These are phyloP conservation scores for Pyrgus malvae DNA, from an alignment of 2,888 invertebrate genomes.

Conservation along the genomic window DNA sequence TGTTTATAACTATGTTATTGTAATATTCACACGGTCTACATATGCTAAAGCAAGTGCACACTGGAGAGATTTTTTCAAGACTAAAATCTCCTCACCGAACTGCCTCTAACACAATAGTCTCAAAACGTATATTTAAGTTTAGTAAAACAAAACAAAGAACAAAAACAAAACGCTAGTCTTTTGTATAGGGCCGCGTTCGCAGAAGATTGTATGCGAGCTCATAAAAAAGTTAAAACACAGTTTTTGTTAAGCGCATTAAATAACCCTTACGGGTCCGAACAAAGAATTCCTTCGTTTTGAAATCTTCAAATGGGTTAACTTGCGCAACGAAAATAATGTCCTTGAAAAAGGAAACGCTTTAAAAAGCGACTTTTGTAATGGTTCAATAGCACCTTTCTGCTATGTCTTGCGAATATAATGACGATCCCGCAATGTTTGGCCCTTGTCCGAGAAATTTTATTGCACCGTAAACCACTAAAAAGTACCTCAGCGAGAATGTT, in stretches of 20 bases:
- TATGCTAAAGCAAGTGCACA: slow-evolving; percentile 53
- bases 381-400: slow-evolving; percentile 42
- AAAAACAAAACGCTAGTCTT: slow-evolving; percentile 66
- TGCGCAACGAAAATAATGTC: slow-evolving; percentile 41
- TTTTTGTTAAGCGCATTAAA: slow-evolving; percentile 54
- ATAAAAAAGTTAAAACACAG: slow-evolving; percentile 54
- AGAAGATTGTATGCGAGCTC: slow-evolving; percentile 58
- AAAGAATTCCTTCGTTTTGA: slow-evolving; percentile 53
- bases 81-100: slow-evolving; percentile 67
- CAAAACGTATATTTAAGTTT: slow-evolving; percentile 75
- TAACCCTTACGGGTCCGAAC: slow-evolving; percentile 69
- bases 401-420: slow-evolving; percentile 48
- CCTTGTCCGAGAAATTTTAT: slow-evolving; percentile 73
- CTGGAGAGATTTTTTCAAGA: slow-evolving; percentile 74
- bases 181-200: slow-evolving; percentile 72
- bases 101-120: slow-evolving; percentile 70
- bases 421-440: slow-evolving; percentile 75
- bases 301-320: slow-evolving; percentile 62
- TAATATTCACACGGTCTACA: slow-evolving; percentile 1
- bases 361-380: slow-evolving; percentile 39
- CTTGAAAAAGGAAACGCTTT: slow-evolving; percentile 33
- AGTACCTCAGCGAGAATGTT: slow-evolving; percentile 62
- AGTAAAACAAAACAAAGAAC: slow-evolving; percentile 77
- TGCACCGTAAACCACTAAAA: slow-evolving; percentile 77
- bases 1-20: too few species aligned